phyloP scores from a whole-genome alignment of 2,797 vertebrate species.

The Heterohyrax brucei region DNA sequence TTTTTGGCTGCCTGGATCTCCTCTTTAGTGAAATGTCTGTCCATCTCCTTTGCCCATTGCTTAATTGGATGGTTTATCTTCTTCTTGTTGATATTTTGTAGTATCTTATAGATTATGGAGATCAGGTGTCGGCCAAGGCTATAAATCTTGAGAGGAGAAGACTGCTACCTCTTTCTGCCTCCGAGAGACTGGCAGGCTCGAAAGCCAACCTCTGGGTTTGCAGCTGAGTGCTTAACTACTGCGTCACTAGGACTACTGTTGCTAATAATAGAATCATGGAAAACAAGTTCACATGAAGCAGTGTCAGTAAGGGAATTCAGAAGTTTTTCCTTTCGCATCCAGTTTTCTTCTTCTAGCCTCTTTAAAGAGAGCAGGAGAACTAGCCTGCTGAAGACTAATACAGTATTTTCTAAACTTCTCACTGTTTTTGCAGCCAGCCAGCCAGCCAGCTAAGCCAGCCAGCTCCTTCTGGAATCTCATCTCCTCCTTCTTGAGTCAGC shows the following conservation, averaged over 20 bases:
- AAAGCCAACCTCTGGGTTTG: background rate
- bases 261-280: background rate
- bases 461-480: constrained; percentile 82
- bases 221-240: background rate
- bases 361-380: constrained; percentile 27
- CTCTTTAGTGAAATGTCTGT: no score
- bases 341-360: background rate
- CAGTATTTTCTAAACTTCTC: constrained; percentile 42
- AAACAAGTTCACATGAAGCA: constrained; percentile 30
- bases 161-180: background rate
- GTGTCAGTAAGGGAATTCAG: background rate
- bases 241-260: background rate
- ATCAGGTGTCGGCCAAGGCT: background rate
- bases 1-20: no score
- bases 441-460: background rate
- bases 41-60: no score
- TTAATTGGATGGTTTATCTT: no score
- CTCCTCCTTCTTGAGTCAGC: constrained; percentile 80
- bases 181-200: background rate
- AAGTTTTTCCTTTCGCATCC: background rate
- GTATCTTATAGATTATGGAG: no score
- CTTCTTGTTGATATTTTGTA: no score
- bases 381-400: background rate
- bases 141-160: background rate
- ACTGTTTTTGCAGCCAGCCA: background rate